Evolutionary conservation across 2,888 invertebrate species (phyloP), one percentile per base, ranked within the genome.

Genomic region (Marasmarcha lunaedactyla): DNA sequence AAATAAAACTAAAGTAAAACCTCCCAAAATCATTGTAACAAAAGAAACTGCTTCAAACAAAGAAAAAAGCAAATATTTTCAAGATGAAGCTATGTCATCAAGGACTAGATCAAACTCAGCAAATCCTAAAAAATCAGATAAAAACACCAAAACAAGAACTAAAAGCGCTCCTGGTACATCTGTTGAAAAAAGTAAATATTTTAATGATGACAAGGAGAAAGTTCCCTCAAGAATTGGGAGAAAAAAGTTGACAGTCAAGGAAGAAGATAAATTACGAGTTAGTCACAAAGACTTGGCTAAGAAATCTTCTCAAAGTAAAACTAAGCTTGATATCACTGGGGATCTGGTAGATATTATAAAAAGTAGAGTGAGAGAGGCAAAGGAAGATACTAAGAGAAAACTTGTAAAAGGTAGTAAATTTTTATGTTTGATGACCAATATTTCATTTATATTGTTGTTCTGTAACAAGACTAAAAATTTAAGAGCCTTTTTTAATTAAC

Each of bases 271-370:
- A 15, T 55, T 62, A 42, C 71, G 81, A 57, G 59, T 79, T 1
- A 79, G 71, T 46, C 81, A 83, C 46, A 71, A 55, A 59, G 78
- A 81, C 55, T 48, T 81, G 25, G 38, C 42, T 3, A 72, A 60
- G 52, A 20, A 3, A 20, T 20, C 20, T 20, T 49, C 48, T 20
- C 62, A 52, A 56, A 33, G 41, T 34, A 62, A 60, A 39, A 33
- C 50, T 26, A 70, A 67, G 44, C 66, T 57, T 46, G 72, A 87
- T 63, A 74, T 87, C 2, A 77, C 67, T 37, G 62, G 59, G 35
- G 86, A 86, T 50, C 71, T 87, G 20, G 64, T 86, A n/a, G 57
- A 69, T 40, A 68, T 88, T 37, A 69, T 87, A 35, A 86, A 86
- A 55, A 65, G 57, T 33, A 69, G 84, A 45, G 78, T 87, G 5